Base-by-base conservation (phyloP, 2,888 invertebrate genomes). In the Acanthoscelides obtectus region DNA sequence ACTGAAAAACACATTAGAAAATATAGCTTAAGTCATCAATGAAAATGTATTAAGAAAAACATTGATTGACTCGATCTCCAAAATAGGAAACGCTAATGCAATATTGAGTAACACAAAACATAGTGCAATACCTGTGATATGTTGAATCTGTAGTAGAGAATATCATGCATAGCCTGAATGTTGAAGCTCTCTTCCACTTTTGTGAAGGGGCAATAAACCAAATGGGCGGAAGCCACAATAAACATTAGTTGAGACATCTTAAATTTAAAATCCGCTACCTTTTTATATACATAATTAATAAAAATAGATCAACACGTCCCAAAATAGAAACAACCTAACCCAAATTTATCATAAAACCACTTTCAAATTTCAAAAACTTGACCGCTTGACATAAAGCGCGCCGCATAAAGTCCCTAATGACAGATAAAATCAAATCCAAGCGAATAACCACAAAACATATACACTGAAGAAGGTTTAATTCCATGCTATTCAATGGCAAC, bases 121-220 rank as follows among this genome's bases (percentile, higher is more conserved):
- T 67, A 66, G 2, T 66, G 22, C 76, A 78, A 84, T 89, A 97
- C 97, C 92, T 94, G 88, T 72, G 92, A 88, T 78, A 97, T 88
- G 88, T 96, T 94, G 86, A 89, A 88, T 78, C 93, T 90, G 84
- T 96, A 92, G 86, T 95, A 97, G 68, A 99, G 87, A 81, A 99
- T 90, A 87, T 99, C 99, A 87, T 99, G 99, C 85, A 94, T 94
- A 22, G 99, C 99, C 88, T 99, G 99, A 72, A 98, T 88, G 87
- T 98, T 99, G 85, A 99, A 99, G 86, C 98, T 99, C 88, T 99
- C 99, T 87, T 99, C 99, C 69, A 99, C 99, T 92, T 99, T 99
- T 3, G 98, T 98, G 84, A 93, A 98, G 70, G 99, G 99, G 82
- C 97, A 97, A 80, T 94, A 89, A 75, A 96, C 84, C 72, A 98